Evolutionary conservation across 2,888 invertebrate species (phyloP).

Genomic region (Andrena dorsata): DNA sequence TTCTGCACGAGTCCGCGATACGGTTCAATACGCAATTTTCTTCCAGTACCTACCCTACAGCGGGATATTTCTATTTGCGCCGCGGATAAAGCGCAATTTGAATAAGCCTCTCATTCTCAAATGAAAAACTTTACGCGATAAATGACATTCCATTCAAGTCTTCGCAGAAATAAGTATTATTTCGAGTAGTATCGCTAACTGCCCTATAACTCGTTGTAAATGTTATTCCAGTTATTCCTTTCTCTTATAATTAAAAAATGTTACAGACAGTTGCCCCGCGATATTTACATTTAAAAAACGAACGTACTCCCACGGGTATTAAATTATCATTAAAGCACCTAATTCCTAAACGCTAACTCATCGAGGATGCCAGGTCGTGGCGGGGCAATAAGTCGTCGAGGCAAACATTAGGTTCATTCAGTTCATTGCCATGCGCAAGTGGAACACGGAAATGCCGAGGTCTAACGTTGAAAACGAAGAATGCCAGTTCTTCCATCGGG

Average conservation of each 20-base stretch:
- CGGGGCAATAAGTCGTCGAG: not conserved
- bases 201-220: not conserved
- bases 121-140: not conserved
- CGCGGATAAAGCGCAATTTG: not conserved
- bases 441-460: slow-evolving; percentile 1
- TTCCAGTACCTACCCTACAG: not conserved
- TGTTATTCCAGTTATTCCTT: not conserved
- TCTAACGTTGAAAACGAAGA: not conserved
- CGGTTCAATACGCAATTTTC: slow-evolving; percentile 3
- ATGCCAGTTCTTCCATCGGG: not conserved
- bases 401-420: not conserved
- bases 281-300: not conserved
- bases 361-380: too few species aligned
- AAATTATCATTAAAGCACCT: not conserved
- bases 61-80: not conserved
- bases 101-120: slow-evolving; percentile 11
- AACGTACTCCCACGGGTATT: not conserved
- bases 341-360: not conserved
- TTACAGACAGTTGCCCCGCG: not conserved
- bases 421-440: not conserved
- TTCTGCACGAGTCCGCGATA: slow-evolving; percentile 3
- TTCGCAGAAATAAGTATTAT: not conserved
- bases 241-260: not conserved
- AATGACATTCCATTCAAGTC: not conserved
- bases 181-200: not conserved